These are phyloP conservation scores for Dinomys branickii DNA, from an alignment of 2,113 vertebrate genomes.

Conservation along the genomic window DNA sequence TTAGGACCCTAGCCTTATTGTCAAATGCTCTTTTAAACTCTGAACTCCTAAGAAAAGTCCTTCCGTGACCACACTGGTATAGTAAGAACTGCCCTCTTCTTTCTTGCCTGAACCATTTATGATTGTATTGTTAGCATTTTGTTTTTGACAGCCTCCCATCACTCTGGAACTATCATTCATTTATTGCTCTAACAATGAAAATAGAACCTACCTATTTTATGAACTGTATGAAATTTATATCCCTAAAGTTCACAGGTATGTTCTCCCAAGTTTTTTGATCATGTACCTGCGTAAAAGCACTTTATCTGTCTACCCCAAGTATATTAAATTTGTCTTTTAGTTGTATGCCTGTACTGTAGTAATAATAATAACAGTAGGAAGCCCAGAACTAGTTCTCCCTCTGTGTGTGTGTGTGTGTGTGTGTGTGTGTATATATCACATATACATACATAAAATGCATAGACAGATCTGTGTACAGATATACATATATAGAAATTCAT, in stretches of 20 bases:
- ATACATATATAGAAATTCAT: not conserved
- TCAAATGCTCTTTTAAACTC: conserved; percentile 54
- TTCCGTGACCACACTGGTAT: not conserved
- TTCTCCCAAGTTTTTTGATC: conserved; percentile 33
- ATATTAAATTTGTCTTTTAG: conserved; percentile 36
- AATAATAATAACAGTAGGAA: conserved; percentile 26
- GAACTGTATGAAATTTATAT: conserved; percentile 60
- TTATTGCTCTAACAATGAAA: conserved; percentile 58
- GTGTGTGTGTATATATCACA: not conserved
- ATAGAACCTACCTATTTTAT: conserved; percentile 14
- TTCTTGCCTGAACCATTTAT: not conserved
- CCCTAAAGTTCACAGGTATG: conserved; percentile 33
- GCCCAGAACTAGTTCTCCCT: not conserved
- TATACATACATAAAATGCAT: not conserved
- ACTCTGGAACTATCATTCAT: conserved; percentile 46
- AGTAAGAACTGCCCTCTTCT: conserved; percentile 58
- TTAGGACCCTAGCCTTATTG: not conserved
- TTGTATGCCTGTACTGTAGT: not conserved
- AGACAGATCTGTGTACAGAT: not conserved
- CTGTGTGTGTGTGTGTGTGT: not conserved
- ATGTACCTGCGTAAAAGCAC: conserved; percentile 30
- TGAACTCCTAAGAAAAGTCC: conserved; percentile 61
- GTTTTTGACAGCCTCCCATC: conserved; percentile 55
- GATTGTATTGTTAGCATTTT: conserved; percentile 53
- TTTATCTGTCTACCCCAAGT: not conserved